Base-by-base conservation (phyloP, 2,797 vertebrate species). In the Geotrypetes seraphini region DNA sequence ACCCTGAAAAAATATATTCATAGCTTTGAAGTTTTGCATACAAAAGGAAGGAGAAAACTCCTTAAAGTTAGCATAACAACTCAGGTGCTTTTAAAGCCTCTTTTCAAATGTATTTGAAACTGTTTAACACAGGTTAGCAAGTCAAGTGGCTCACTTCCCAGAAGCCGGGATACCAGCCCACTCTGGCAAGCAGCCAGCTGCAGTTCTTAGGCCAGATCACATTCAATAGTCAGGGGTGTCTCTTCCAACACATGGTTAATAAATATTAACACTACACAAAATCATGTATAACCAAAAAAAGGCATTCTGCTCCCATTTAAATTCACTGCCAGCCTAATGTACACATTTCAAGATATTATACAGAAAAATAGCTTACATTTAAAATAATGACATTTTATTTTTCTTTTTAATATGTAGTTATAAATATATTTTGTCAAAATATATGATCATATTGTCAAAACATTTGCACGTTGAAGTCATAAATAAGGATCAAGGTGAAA, bases 381-480 rank as follows among this genome's bases (percentile, higher is more conserved):
- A 91, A 96, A 97, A 96, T 93, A 96, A 90, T 87, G 83, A 95
- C 87, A 91, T 87, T 85, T 85, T 93, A 86, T 92, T 88, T 91
- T 60, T 81, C 78, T 71, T 80, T 84, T 93, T 91, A 86, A 92
- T 92, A 94, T 63, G 89, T 90, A 84, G 89, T 92, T 96, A 98
- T 97, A 97, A 95, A 97, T 96, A 97, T 85, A 85, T 92, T 83
- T 96, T 91, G 90, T 95, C 92, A 97, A 97, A 97, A 98, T 97
- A 97, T 96, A 97, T 91, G 93, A 91, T 97, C 90, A 92, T 96
- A 95, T 91, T 87, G 89, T 96, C 89, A 89, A 91, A 88, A 96
- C 87, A 96, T 88, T 87, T 93, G 87, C 86, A 92, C 86, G 76
- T 90, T 87, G 91, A 80, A 78, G 84, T 96, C 90, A 98, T 98